Percentiles rank a stretch among this genome's conserved stretches.
Evolutionary conservation across 2,797 vertebrate genomes (phyloP).

Genomic region (Hydrolagus colliei): DNA sequence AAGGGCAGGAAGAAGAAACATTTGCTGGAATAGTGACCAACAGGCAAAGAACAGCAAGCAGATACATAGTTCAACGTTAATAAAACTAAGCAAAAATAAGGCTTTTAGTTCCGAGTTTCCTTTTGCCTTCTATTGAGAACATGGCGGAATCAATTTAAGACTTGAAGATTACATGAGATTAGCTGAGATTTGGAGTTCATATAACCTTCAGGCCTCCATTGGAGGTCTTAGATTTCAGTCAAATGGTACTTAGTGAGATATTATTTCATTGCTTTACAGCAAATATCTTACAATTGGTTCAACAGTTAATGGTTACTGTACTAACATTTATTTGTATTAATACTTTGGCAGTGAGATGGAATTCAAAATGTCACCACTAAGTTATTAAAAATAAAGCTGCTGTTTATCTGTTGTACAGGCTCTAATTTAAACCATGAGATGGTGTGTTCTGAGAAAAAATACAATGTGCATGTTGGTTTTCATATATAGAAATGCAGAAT

Average conservation of each 20-base stretch:
- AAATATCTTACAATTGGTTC: background rate
- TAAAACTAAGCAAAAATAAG: slow-evolving; percentile 39
- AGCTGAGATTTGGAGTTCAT: slow-evolving; percentile 53
- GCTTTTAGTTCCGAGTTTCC: slow-evolving; percentile 41
- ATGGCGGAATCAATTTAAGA: slow-evolving; percentile 47
- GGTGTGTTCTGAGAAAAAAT: background rate
- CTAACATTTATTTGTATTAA: too few species aligned
- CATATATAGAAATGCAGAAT: background rate
- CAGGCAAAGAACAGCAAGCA: slow-evolving; percentile 58
- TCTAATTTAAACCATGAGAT: background rate
- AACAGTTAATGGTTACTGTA: background rate
- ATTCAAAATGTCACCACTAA: background rate
- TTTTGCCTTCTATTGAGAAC: slow-evolving; percentile 38
- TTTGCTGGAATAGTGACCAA: slow-evolving; percentile 58
- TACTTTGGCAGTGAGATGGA: background rate
- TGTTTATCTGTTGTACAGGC: background rate
- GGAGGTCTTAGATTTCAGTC: slow-evolving; percentile 15
- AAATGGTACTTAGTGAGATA: background rate
- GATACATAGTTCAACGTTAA: slow-evolving; percentile 60
- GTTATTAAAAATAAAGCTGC: background rate
- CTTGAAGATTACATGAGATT: slow-evolving; percentile 63
- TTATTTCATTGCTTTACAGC: background rate
- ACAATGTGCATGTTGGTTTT: background rate
- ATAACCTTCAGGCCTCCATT: slow-evolving; percentile 63
- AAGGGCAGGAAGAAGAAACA: slow-evolving; percentile 70